Evolutionary conservation across 1,140 invertebrate genomes (phyloP), one percentile per base, ranked within the genome.

Genomic region (Dreissena rostriformis): DNA sequence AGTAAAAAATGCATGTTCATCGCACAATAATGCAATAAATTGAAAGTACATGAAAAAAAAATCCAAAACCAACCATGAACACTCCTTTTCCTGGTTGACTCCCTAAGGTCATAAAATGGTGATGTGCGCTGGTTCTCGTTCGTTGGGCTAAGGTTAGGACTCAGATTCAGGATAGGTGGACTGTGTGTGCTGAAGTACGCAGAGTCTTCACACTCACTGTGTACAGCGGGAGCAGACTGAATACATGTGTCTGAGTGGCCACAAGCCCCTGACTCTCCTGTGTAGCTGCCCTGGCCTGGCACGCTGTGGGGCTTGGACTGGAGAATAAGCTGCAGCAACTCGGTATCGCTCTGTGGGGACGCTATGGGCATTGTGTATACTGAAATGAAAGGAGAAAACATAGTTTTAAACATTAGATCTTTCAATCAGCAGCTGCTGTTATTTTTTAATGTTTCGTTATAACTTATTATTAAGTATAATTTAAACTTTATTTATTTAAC

Each of bases 151-250:
- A 93, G 84, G 79, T 93, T 93, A 22, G 93, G 93, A 87, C 92
- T 93, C 4, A 93, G 85, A 83, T 93, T 93, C 52, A 93, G 82
- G n/a, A 93, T 90, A 7, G 93, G 93, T 17, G 93, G 93, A 85
- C 91, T 93, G 84, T 91, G 91, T 14, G 92, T 92, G 79, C 91
- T 92, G 61, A 89, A 89, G 39, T 82, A 74, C 17, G 66, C 70
- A 14, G 74, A 72, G 2, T 74, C 81, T 14, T 68, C 76, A 67
- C 65, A 39, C 26, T 39, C 68, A 12, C 70, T 66, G 15, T 39
- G 22, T 53, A 67, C 15, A 71, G 81, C 63, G 29, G 24, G 61
- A 51, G 53, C 61, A 49, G 55, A 19, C 57, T 68, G 26, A 65
- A 78, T 73, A 28, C 75, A 51, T 68, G 65, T 29, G 22, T 71